phyloP scores from a whole-genome alignment of 2,888 invertebrate genomes.

The Buathra laborator region DNA sequence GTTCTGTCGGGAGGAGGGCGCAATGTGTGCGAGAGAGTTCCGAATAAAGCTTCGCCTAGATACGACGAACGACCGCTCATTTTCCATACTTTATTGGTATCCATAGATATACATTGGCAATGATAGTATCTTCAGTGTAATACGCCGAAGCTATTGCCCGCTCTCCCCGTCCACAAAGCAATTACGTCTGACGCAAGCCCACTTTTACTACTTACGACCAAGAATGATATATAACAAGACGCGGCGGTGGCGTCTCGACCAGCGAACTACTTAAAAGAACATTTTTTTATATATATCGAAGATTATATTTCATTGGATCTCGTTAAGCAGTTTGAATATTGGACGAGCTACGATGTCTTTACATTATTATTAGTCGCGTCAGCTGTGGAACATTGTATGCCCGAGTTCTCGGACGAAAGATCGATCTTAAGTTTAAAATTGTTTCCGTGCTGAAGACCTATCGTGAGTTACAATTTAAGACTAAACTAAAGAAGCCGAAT shows the following conservation, averaged over 20 bases:
- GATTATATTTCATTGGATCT: neutral
- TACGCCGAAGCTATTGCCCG: constrained; percentile 6
- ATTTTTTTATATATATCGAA: neutral
- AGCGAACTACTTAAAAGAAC: no score
- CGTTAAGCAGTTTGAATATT: constrained; percentile 26
- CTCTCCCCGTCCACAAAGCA: constrained; percentile 16
- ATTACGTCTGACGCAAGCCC: constrained; percentile 42
- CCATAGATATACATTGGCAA: constrained; percentile 20
- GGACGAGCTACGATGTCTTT: neutral
- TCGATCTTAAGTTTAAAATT: no score
- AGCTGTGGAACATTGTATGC: neutral
- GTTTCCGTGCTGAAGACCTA: neutral
- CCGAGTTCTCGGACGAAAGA: neutral
- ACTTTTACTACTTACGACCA: constrained; percentile 35
- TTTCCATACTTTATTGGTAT: constrained; percentile 33
- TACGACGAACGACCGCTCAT: constrained; percentile 46
- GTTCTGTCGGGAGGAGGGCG: constrained; percentile 37
- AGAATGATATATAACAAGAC: neutral
- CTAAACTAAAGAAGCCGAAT: no score
- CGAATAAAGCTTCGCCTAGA: constrained; percentile 26
- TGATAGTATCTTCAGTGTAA: constrained; percentile 15
- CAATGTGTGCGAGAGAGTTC: constrained; percentile 10
- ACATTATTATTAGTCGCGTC: neutral
- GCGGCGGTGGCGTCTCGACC: no score
- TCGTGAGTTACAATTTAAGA: no score